These are phyloP conservation scores for Fregetta grallaria DNA, from an alignment of 2,113 vertebrate species.

Conservation along the genomic window DNA sequence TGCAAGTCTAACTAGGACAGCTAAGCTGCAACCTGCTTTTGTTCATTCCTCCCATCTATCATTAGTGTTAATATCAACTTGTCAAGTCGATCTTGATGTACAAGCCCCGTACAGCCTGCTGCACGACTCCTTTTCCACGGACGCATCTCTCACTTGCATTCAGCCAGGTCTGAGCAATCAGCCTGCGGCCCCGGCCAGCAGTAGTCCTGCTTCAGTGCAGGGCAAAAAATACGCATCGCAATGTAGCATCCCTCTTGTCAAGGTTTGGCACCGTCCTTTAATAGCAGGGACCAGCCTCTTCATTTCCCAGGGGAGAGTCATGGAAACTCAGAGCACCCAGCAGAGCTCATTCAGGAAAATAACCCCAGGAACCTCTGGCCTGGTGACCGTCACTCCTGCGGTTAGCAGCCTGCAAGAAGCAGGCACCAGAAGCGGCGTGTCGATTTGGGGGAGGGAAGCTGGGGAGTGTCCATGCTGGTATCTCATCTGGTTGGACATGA, in stretches of 20 bases:
- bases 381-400: background rate
- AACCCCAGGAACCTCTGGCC: background rate
- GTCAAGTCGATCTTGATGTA: background rate
- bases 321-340: background rate
- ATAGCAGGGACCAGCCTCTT: background rate
- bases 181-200: background rate
- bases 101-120: background rate
- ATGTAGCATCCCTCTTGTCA: background rate
- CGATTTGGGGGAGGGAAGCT: background rate
- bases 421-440: background rate
- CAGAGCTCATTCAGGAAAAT: background rate
- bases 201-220: background rate
- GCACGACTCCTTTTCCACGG: background rate
- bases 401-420: background rate
- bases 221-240: background rate
- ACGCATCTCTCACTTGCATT: background rate
- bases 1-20: slow-evolving; percentile 43
- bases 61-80: slow-evolving; percentile 14
- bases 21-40: slow-evolving; percentile 21
- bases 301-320: background rate
- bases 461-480: background rate
- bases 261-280: background rate
- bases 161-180: background rate
- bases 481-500: background rate
- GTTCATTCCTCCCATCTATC: slow-evolving; percentile 15